Base-by-base conservation (phyloP, 2,888 invertebrate genomes). In the Tuberolachnus salignus region DNA sequence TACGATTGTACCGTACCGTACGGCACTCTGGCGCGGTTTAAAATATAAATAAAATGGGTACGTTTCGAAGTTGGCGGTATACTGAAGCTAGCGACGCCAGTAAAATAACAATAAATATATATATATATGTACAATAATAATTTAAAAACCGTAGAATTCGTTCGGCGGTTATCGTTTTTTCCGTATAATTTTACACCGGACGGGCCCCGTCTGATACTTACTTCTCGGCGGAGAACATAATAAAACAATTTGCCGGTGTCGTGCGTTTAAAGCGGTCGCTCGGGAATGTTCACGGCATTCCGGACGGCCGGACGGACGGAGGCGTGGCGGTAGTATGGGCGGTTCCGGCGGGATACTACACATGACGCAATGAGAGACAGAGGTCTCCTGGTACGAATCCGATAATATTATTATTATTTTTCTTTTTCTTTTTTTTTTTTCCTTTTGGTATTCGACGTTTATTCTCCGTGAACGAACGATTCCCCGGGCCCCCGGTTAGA, bases 211-310 rank as follows among this genome's bases (percentile, higher is more conserved):
- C 8, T n/a, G n/a, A n/a, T n/a, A n/a, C 3, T 3, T 21, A 44
- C 19, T 19, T 21, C 9, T 44, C 19, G 11, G 34, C 61, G 11
- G 26, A 26, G 26, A 49, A 26, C 46, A 13, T 73, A 73, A 73
- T 63, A 73, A 63, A n/a, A n/a, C n/a, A n/a, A 73, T 63, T 63
- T 14, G 73, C 51, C 19, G 73, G 73, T 73, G 73, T 73, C 73
- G 51, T 51, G 73, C 14, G 73, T 63, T 63, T 42, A 73, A 73
- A 73, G 73, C 21, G 73, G 73, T 73, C 64, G 73, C 61, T 23
- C 51, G 42, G 63, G 73, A 74, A 64, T 64, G 73, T 53, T 23
- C 53, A 42, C 51, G 1, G 63, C 73, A 73, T 64, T 63, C 73
- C 53, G 34, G 63, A 51, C 73, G 11, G 21, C 42, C 63, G 51